Conservation (phyloP, 2,888 invertebrate genomes). For the Ceratothoa steindachneri region DNA sequence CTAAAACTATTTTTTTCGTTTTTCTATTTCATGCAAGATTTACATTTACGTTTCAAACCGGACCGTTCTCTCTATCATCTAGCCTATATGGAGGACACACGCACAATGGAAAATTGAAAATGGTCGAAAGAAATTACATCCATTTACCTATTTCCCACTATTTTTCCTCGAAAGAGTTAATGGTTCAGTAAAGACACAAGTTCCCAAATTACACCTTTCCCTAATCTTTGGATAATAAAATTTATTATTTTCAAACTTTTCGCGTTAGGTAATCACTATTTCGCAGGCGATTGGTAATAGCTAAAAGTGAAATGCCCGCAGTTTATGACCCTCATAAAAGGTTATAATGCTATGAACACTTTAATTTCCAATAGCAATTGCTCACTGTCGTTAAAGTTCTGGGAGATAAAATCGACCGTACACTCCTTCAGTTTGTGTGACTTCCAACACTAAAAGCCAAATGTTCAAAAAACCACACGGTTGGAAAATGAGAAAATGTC, state of each 20-base stretch:
- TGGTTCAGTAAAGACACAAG: no score
- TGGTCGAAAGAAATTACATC: no score
- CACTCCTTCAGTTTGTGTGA: background rate
- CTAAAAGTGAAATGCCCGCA: background rate
- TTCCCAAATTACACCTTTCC: background rate
- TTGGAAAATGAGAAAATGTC: background rate
- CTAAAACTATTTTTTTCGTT: no score
- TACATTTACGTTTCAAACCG: no score
- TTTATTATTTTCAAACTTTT: background rate
- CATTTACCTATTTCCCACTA: no score
- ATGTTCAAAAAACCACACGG: background rate
- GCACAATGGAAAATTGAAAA: no score
- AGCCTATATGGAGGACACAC: no score
- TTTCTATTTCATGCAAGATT: no score
- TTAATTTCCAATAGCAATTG: background rate
- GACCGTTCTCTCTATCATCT: no score
- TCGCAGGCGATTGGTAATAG: background rate
- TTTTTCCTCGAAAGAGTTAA: no score
- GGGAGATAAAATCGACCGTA: background rate
- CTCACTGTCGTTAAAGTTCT: background rate
- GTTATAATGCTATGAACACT: background rate
- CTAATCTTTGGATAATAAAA: background rate
- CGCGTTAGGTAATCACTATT: background rate
- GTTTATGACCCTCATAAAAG: background rate
- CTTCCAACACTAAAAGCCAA: background rate